phyloP scores from a whole-genome alignment of 2,888 invertebrate species.

The Plebejus anna region DNA sequence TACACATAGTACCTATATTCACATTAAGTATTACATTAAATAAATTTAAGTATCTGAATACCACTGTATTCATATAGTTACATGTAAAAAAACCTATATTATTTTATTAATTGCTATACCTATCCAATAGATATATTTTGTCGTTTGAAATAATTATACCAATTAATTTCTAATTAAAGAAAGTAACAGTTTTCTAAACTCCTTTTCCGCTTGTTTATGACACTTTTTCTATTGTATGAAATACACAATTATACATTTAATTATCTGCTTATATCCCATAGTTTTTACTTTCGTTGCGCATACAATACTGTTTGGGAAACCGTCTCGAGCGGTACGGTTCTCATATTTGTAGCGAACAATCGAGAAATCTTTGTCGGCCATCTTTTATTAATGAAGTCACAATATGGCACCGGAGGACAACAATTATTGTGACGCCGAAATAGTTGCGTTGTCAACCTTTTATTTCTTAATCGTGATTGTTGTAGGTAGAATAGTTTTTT shows the following conservation, averaged over 20 bases:
- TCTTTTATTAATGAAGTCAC: constrained; percentile 55
- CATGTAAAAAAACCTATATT: too few relatives aligned
- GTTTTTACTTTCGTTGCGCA: constrained; percentile 34
- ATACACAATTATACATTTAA: constrained; percentile 26
- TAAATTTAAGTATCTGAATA: too few relatives aligned
- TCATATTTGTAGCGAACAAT: constrained; percentile 56
- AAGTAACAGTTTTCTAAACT: constrained; percentile 20
- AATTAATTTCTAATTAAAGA: constrained; percentile 11
- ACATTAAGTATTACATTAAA: too few relatives aligned
- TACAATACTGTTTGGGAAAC: constrained; percentile 32
- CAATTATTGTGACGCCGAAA: constrained; percentile 40
- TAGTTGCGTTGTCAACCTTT: constrained; percentile 36
- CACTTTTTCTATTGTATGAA: constrained; percentile 12
- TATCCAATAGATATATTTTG: too few relatives aligned
- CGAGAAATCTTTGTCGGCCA: constrained; percentile 68
- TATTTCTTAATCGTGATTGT: constrained; percentile 1
- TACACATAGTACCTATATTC: too few relatives aligned
- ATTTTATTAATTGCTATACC: too few relatives aligned
- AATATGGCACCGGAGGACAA: constrained; percentile 43
- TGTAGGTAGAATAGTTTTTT: background rate
- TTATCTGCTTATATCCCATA: constrained; percentile 16
- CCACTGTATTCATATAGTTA: too few relatives aligned
- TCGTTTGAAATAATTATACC: background rate
- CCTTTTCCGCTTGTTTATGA: background rate
- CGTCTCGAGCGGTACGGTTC: constrained; percentile 39